phyloP scores from a whole-genome alignment of 2,797 vertebrate species.

The Uromys caudimaculatus region DNA sequence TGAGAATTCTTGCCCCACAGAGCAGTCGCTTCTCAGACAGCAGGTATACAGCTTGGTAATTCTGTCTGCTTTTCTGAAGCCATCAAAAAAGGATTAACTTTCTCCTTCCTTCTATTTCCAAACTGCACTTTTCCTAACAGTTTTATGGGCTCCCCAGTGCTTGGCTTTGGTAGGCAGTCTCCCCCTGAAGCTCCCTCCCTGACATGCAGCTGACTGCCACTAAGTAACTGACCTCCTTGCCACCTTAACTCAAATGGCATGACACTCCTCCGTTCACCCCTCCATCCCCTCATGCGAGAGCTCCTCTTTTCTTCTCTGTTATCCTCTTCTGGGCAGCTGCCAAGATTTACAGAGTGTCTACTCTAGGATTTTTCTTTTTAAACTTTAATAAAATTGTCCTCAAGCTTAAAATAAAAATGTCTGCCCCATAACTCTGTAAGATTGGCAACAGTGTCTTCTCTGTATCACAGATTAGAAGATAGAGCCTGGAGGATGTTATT shows the following conservation, averaged over 20 bases:
- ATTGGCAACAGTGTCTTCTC: neutral
- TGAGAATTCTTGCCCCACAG: neutral
- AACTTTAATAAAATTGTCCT: neutral
- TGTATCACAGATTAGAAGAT: neutral
- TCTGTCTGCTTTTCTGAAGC: neutral
- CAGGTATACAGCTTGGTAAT: neutral
- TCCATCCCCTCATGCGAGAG: rapidly evolving
- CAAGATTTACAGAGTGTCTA: neutral
- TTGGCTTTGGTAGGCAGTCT: neutral
- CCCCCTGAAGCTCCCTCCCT: neutral
- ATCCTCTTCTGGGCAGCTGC: neutral
- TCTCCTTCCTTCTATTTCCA: neutral
- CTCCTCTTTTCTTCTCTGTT: neutral
- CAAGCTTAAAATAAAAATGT: neutral
- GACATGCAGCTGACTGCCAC: neutral
- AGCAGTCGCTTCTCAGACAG: neutral
- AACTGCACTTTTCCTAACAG: neutral
- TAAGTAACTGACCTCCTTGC: no score
- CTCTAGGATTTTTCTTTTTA: neutral
- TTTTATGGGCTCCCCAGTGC: no score
- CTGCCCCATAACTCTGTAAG: neutral
- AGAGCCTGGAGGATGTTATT: neutral
- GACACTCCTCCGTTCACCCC: rapidly evolving
- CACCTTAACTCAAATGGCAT: neutral
- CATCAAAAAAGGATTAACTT: neutral